Base-by-base conservation (phyloP, 2,888 invertebrate species). In the Nomada ferruginata region DNA sequence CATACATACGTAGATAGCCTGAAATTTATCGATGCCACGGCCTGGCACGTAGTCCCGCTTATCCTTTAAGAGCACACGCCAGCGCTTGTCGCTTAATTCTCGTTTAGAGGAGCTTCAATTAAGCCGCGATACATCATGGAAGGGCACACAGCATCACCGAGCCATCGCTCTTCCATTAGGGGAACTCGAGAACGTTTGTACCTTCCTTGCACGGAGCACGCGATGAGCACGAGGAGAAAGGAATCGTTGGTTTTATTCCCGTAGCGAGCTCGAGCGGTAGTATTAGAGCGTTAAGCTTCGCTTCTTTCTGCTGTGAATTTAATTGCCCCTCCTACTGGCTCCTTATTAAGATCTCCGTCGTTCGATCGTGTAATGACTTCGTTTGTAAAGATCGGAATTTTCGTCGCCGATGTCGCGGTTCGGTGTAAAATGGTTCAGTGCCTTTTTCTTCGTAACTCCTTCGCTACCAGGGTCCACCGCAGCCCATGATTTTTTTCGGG, bases 21-120 rank as follows among this genome's bases (percentile, higher is more conserved):
- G 85, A 85, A 87, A 90, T 89, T 90, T 90, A 91, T 90, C 85
- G 87, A 73, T 70, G 83, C 84, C 76, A 69, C 57, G 74, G 57
- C 65, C 77, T 69, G 81, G 81, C 78, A 84, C 72, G 77, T 81
- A 81, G 71, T 69, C 59, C 36, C 66, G 63, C 75, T 77, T 80
- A 61, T 83, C 77, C 84, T 73, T 80, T 73, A 73, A 42, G 74
- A 64, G 47, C 70, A 64, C 60, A 76, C 65, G 65, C 72, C 47
- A 69, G 53, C 68, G 65, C 69, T 76, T 74, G 83, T 83, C 83
- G 76, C 74, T 84, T 83, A 80, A 83, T 83, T 83, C 74, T 80
- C 83, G 73, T 74, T 80, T 77, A 83, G 80, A 74, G 83, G 71
- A 83, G 76, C 66, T 71, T 74, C 84, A 74, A 83, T 84, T 84